Conservation (phyloP, 2,113 vertebrate genomes). For the Caracal caracal region DNA sequence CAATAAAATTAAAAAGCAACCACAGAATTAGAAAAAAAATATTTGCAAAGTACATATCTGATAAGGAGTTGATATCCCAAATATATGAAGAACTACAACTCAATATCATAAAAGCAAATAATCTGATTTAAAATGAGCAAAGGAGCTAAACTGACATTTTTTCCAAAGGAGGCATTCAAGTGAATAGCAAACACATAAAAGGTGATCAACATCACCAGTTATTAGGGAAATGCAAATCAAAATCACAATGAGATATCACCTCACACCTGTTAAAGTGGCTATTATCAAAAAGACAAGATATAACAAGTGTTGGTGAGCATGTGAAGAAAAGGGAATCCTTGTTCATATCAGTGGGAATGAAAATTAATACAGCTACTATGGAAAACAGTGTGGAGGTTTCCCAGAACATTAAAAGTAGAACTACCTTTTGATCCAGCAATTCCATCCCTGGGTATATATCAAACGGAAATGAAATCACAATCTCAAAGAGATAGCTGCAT, state of each 20-base stretch:
- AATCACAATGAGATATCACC: not conserved
- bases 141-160: not conserved
- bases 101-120: not conserved
- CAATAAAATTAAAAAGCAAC: not conserved
- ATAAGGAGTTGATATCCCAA: not conserved
- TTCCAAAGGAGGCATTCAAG: not conserved
- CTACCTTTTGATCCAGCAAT: not conserved
- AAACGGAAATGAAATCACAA: not conserved
- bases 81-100: not conserved
- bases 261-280: not conserved
- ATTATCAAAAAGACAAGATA: not conserved
- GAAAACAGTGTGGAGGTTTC: not conserved
- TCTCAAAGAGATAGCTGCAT: not conserved
- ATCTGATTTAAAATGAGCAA: not conserved
- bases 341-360: not conserved
- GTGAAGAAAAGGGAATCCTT: not conserved
- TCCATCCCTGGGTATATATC: not conserved
- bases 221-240: not conserved
- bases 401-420: not conserved
- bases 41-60: not conserved
- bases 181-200: not conserved
- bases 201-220: not conserved
- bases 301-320: not conserved
- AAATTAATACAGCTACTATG: not conserved
- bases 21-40: not conserved